Evolutionary conservation across 2,888 invertebrate genomes (phyloP).

Genomic region (Anthophora plumipes): DNA sequence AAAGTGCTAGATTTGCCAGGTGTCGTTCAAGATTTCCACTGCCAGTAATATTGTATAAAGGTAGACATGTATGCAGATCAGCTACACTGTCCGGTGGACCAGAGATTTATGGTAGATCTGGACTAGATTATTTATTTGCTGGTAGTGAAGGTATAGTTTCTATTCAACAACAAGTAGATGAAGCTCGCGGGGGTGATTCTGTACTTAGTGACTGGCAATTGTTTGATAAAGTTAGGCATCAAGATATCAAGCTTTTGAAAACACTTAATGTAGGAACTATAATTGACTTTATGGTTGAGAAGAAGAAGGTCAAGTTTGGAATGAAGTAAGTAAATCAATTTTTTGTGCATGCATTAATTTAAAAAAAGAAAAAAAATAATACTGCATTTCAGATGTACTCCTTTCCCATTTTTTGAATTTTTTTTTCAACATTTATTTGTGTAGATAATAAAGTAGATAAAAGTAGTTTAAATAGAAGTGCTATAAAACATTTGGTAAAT

Average conservation of each 20-base stretch:
- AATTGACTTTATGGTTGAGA: conserved; percentile 93
- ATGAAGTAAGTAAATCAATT: conserved; percentile 88
- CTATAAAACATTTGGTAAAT: not conserved
- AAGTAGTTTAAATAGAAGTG: not conserved
- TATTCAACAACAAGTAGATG: conserved; percentile 70
- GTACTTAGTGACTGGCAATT: conserved; percentile 86
- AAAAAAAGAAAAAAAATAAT: not conserved
- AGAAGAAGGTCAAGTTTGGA: conserved; percentile 92
- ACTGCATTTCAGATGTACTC: not conserved
- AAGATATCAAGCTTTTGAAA: conserved; percentile 90
- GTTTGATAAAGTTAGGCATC: conserved; percentile 88
- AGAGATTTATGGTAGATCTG: conserved; percentile 90
- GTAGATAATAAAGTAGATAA: not conserved
- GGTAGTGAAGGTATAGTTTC: conserved; percentile 73
- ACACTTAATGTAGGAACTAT: conserved; percentile 90
- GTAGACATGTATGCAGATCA: conserved; percentile 90
- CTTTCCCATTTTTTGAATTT: not conserved
- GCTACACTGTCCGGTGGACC: conserved; percentile 90
- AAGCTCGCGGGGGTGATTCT: conserved; percentile 74
- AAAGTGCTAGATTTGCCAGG: conserved; percentile 89
- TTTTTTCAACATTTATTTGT: not conserved
- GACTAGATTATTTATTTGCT: conserved; percentile 87
- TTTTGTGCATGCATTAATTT: conserved; percentile 3
- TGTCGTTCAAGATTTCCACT: conserved; percentile 91
- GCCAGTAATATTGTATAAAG: conserved; percentile 91